Evolutionary conservation across 30 jellyfish, hydroid and myxozoan species (phyloP), one percentile per base, ranked within the genome.

Genomic region (Catostylus mosaicus): DNA sequence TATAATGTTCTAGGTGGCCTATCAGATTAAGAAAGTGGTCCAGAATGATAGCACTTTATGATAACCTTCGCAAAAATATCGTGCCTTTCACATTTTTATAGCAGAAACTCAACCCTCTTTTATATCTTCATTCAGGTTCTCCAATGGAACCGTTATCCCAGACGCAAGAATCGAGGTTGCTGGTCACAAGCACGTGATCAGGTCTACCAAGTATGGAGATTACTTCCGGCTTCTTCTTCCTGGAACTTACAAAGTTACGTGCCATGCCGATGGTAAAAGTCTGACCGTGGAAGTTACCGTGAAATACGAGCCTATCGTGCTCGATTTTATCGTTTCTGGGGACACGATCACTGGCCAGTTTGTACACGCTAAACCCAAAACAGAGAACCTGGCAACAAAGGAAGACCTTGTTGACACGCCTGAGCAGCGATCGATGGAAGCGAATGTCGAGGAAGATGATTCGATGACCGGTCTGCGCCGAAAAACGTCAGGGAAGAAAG

Each of bases 201-300:
- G 30, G 22, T 75, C 99, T 11, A 74, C 96, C 24, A 69, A 75
- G 29, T 64, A 60, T 40, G 99, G 99, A 10, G 97, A 95, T 59
- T 95, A 85, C 65, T 95, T 68, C 85, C 98, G 98, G 31, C 97
- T 95, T 33, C 95, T 95, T 24, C 93, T 95, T 32, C 97, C 98
- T 24, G 99, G 99, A 26, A 78, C 31, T 43, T 95, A 95, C 87
- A 48, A 65, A 30, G 80, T 95, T 77, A 90, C 86, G n/a, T 95
- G 86, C 34, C 34, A 14, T 5, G 99, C 94, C 20, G 96, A 46
- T 57, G 96, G 91, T 16, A 72, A 81, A 51, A 68, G 70, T 65
- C 18, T 91, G 18, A 73, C 86, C 4, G 76, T 59, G 26, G 71
- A 59, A 24, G 88, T 87, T 16, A 66, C 75, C 18, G 67, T 88